These are phyloP conservation scores for Argyresthia goedartella DNA, from an alignment of 2,888 invertebrate species.

Conservation along the genomic window DNA sequence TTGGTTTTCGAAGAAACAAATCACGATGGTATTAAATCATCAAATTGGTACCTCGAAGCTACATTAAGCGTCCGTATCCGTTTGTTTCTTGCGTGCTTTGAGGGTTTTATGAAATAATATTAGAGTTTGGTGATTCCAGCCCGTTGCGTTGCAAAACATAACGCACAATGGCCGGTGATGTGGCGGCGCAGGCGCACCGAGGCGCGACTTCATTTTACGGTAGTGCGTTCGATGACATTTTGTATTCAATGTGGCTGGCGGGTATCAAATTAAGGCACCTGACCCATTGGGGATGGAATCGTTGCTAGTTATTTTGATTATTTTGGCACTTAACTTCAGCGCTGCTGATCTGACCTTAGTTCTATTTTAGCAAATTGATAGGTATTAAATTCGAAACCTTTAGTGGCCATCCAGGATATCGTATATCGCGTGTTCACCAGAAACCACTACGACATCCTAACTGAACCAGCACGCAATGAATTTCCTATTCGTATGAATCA, in stretches of 20 bases:
- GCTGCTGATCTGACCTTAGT: too few relatives aligned
- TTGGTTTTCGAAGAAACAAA: too few relatives aligned
- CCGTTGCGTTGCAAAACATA: conserved; percentile 12
- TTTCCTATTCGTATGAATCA: too few relatives aligned
- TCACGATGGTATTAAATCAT: too few relatives aligned
- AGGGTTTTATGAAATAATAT: conserved; percentile 1
- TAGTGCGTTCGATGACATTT: conserved; percentile 36
- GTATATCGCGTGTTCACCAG: too few relatives aligned
- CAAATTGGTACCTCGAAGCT: not conserved
- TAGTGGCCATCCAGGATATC: too few relatives aligned
- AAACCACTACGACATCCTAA: too few relatives aligned
- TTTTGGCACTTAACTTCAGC: too few relatives aligned
- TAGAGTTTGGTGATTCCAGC: not conserved
- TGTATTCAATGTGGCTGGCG: conserved; percentile 15
- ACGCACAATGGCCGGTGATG: conserved; percentile 31
- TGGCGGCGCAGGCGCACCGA: conserved; percentile 36
- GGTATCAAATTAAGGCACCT: not conserved
- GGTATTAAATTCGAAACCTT: too few relatives aligned
- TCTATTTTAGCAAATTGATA: too few relatives aligned
- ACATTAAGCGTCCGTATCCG: not conserved
- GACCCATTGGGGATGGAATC: conserved; percentile 1
- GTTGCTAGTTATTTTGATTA: not conserved
- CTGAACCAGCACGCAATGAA: too few relatives aligned
- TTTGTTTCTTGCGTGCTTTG: not conserved
- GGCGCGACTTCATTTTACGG: conserved; percentile 47